Evolutionary conservation across 2,888 invertebrate genomes (phyloP).

Genomic region (Noctua fimbriata): DNA sequence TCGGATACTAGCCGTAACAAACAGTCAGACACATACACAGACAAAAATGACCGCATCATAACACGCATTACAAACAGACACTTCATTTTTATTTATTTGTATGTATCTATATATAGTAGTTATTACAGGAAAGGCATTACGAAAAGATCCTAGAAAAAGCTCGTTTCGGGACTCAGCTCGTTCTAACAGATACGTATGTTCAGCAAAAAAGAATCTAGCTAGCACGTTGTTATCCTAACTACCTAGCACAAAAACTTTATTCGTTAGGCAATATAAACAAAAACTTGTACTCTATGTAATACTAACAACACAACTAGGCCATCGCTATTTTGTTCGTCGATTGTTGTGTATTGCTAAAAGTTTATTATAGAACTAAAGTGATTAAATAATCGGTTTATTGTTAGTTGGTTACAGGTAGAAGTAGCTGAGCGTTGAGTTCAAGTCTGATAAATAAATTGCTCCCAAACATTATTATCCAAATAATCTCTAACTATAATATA

Average conservation of each 20-base stretch:
- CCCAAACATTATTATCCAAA: not conserved
- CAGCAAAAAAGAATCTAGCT: slow-evolving; percentile 31
- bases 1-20: no score
- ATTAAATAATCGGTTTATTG: not conserved
- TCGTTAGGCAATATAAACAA: slow-evolving; percentile 27
- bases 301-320: slow-evolving; percentile 1
- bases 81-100: no score
- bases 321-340: slow-evolving; percentile 5
- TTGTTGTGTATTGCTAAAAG: not conserved
- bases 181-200: slow-evolving; percentile 6
- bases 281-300: slow-evolving; percentile 7
- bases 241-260: slow-evolving; percentile 44
- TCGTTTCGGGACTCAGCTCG: slow-evolving; percentile 14
- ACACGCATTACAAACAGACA: no score
- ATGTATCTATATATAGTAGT: not conserved
- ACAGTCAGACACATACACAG: no score
- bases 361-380: not conserved
- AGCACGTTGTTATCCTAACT: slow-evolving; percentile 27
- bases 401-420: not conserved
- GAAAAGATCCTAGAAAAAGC: not conserved
- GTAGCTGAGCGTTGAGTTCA: not conserved
- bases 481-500: not conserved
- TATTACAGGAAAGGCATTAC: slow-evolving; percentile 22
- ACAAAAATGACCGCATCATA: no score
- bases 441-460: slow-evolving; percentile 1